A percentile compares a stretch with the other conserved stretches of the same genome.
These are phyloP conservation scores for Artibeus jamaicensis DNA, from an alignment of 2,797 vertebrate genomes.

Conservation along the genomic window DNA sequence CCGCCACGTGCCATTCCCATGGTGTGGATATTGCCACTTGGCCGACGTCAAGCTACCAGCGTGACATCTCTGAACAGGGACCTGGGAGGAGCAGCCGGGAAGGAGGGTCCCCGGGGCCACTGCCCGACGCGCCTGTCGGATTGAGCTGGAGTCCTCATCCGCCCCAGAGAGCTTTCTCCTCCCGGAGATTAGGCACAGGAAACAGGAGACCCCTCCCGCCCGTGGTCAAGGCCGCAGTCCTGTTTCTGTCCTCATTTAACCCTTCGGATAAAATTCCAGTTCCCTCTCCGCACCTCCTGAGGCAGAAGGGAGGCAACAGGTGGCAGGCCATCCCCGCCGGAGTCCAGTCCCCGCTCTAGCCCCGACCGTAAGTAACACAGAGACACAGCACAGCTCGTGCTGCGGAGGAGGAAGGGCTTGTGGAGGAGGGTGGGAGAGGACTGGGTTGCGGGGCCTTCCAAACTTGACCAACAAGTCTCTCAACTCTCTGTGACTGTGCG, in stretches of 20 bases:
- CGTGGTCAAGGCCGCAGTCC: neutral
- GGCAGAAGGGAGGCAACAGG: neutral
- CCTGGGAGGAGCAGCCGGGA: neutral
- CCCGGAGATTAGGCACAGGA: neutral
- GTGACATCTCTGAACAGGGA: neutral
- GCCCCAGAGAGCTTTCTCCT: neutral
- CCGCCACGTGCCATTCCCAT: neutral
- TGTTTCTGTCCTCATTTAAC: neutral
- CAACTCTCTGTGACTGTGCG: neutral
- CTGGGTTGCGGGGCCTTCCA: neutral
- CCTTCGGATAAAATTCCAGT: neutral
- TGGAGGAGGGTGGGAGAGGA: neutral
- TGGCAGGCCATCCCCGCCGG: neutral
- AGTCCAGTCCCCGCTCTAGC: neutral
- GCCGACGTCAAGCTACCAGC: neutral
- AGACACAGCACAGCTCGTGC: neutral
- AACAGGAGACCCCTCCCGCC: neutral
- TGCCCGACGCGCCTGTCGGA: neutral
- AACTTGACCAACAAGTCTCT: neutral
- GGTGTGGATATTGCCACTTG: neutral
- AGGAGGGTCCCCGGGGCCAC: too few relatives aligned
- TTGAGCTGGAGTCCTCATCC: neutral
- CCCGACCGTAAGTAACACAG: fast-evolving
- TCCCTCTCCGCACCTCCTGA: neutral
- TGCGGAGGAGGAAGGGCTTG: neutral